Base-by-base conservation (phyloP, 2,113 vertebrate genomes). In the Prunella fulvescens region DNA sequence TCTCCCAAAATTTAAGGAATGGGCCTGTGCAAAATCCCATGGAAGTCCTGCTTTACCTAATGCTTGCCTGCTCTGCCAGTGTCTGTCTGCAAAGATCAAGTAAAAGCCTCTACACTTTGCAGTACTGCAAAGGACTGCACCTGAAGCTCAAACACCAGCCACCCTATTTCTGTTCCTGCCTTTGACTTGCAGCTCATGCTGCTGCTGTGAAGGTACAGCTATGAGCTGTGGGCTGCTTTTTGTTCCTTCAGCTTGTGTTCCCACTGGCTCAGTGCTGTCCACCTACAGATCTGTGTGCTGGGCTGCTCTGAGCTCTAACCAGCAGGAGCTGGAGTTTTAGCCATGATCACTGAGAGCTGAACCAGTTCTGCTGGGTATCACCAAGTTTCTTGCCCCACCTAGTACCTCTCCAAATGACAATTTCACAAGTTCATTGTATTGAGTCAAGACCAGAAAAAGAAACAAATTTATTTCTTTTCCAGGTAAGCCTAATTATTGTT, bases 101-200 rank as follows among this genome's bases (percentile, higher is more conserved):
- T 23, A 23, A 35, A 60, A 56, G 19, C 25, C 48, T 62, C 60
- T 12, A 10, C 0, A 2, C 14, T 28, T 19, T 61, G 47, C 54
- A 53, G 45, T 16, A 62, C 25, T 31, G n/a, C n/a, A n/a, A 11
- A 33, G 62, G 8, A 60, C 62, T 58, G n/a, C n/a, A 9, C 40
- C 40, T 9, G 1, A 44, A 23, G 40, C 72, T 57, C 57, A 3
- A 53, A 11, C 39, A 10, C 22, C 0, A 0, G 13, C 26, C 51
- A 7, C n/a, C 9, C 1, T 3, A 6, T 19, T 40, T 14, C 71
- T 81, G 1, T 10, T 57, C 26, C 76, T 56, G 50, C 35, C 60
- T 39, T 7, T 40, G 47, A 3, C 47, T 6, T 1, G 39, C 54
- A 8, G 57, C 0, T 0, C 3, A 1, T 0, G 20, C 58, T 80